Evolutionary conservation across 2,797 vertebrate genomes (phyloP).

Genomic region (Sciaenops ocellatus): DNA sequence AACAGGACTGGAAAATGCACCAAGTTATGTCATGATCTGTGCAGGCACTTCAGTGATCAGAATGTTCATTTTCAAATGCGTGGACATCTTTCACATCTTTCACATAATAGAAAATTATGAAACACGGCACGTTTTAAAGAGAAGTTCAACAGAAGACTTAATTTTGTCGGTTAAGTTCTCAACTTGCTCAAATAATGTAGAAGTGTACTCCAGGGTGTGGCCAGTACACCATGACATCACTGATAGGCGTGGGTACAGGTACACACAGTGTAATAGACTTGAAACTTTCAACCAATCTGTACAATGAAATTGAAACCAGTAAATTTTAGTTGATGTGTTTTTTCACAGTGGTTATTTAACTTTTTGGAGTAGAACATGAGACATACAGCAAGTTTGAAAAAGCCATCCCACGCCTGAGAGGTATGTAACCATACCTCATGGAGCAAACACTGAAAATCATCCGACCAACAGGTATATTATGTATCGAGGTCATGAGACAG

Average conservation of each 20-base stretch:
- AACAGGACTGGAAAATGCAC: not conserved
- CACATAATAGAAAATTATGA: no score
- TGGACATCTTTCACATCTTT: no score
- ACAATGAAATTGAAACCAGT: not conserved
- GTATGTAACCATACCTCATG: not conserved
- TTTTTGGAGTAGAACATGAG: not conserved
- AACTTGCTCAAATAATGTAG: not conserved
- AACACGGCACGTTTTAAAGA: no score
- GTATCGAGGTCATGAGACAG: not conserved
- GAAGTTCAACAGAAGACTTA: no score
- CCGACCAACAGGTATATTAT: not conserved
- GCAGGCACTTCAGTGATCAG: no score
- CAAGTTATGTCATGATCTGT: not conserved
- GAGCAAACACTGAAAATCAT: conserved; percentile 3
- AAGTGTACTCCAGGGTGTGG: not conserved
- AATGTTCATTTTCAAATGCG: not conserved
- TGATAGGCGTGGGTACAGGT: not conserved
- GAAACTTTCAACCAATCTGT: no score
- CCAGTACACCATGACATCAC: not conserved
- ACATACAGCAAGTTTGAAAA: not conserved
- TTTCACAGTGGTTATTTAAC: not conserved
- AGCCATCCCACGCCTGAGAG: not conserved
- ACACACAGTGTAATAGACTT: no score
- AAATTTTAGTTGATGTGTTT: no score
- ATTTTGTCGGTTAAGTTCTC: no score